Evolutionary conservation across 2,113 vertebrate genomes (phyloP), one percentile per base, ranked within the genome.

Genomic region (Artemisiospiza belli): DNA sequence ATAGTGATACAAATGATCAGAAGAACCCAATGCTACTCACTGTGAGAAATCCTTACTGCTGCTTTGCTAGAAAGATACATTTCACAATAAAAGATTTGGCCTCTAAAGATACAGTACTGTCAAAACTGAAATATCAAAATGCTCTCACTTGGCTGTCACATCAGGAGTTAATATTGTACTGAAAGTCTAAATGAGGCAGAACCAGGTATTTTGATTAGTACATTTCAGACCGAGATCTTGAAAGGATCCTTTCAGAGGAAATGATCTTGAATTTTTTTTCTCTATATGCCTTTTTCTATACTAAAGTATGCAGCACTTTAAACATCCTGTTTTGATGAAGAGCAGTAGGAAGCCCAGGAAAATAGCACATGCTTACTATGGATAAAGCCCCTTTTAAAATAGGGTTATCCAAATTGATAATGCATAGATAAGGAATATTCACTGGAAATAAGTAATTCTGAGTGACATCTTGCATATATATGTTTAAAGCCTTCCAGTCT

Each of bases 391-490:
- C 52, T 95, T 86, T 55, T 77, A 74, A 93, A 97, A 90, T n/a
- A 91, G 16, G 83, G 83, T 94, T 96, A 94, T 68, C 81, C 55
- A 87, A 90, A 87, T n/a, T 96, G 91, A 92, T 94, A 96, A 97
- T 83, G 92, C 72, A 91, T 46, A 92, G 89, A 92, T 75, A 83
- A 90, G 49, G 75, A 93, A 87, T 67, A 94, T 28, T 87, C 62
- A 90, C 79, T 92, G 88, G 70, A 96, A 96, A 74, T 84, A 93
- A 95, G 82, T 89, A 87, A 97, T 96, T 97, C 81, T 81, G 87
- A 95, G 54, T 80, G 86, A 94, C 58, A 95, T 85, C 89, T 94
- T 94, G 20, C 27, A 28, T 70, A 77, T 81, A 74, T 89, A 80
- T 59, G 47, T 88, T 89, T 85, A 95, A 94, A 96, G 51, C 39